These are phyloP conservation scores for Centropus unirufus DNA, from an alignment of 2,113 vertebrate species.

Conservation along the genomic window DNA sequence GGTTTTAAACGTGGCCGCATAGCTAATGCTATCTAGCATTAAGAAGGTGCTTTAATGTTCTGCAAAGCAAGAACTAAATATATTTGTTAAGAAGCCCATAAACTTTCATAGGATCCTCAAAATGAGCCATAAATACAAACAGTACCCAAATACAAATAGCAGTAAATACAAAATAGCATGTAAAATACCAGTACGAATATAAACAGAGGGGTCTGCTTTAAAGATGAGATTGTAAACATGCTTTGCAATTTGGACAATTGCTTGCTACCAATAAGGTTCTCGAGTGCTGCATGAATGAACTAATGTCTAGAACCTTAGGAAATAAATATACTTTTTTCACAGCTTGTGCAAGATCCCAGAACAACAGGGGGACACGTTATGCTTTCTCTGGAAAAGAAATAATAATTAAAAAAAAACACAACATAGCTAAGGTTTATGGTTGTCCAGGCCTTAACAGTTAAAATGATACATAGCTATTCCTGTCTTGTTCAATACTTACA, in stretches of 20 bases:
- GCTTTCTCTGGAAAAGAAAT: not conserved
- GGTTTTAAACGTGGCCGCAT: not conserved
- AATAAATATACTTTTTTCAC: not conserved
- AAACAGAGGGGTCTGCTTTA: not conserved
- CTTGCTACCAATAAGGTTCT: not conserved
- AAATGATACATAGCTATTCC: accelerated
- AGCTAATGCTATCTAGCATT: not conserved
- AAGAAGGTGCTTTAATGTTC: not conserved
- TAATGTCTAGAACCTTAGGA: not conserved
- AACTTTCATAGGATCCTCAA: not conserved
- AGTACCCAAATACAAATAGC: not conserved
- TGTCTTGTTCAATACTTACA: not conserved
- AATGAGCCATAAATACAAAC: not conserved
- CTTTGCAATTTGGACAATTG: not conserved
- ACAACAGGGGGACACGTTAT: not conserved
- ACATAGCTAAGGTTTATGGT: not conserved
- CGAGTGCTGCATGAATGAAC: not conserved
- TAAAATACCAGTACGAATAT: not conserved
- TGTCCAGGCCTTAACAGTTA: not conserved
- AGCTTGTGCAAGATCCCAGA: not conserved
- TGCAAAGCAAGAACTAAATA: not conserved
- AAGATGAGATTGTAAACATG: not conserved
- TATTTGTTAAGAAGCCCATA: not conserved
- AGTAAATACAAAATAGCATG: too few species aligned
- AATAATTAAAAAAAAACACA: not conserved